These are phyloP conservation scores for Therioaphis trifolii DNA, from an alignment of 2,888 invertebrate genomes.

Conservation along the genomic window DNA sequence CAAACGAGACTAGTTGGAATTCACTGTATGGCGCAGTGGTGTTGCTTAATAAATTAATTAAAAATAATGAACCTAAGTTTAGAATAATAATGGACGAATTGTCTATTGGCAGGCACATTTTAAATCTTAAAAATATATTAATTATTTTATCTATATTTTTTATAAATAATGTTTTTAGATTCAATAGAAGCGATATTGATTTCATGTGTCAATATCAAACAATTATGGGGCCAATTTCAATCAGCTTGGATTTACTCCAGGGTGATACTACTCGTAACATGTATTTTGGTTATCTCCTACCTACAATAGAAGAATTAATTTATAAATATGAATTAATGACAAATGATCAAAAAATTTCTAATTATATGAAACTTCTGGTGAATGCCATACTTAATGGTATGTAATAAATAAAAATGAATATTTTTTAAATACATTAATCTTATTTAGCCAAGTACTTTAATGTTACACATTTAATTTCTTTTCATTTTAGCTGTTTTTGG, in stretches of 20 bases:
- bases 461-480: constrained; percentile 6
- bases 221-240: no score
- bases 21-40: constrained; percentile 13
- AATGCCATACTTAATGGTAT: no score
- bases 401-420: no score
- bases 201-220: no score
- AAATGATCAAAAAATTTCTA: no score
- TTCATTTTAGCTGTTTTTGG: constrained; percentile 2
- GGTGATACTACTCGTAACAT: constrained; percentile 19
- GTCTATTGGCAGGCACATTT: neutral
- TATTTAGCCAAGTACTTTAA: neutral
- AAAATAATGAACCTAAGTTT: constrained; percentile 37
- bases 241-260: constrained; percentile 22
- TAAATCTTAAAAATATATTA: neutral
- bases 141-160: constrained; percentile 3
- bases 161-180: constrained; percentile 17
- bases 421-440: constrained; percentile 16
- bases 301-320: constrained; percentile 20
- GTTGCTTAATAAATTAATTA: constrained; percentile 19
- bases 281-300: constrained; percentile 20
- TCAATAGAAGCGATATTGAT: constrained; percentile 22
- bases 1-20: constrained; percentile 13
- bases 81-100: constrained; percentile 35
- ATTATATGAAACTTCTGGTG: no score
- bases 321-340: no score